A percentile compares a stretch with the other conserved stretches of the same genome.
These are phyloP conservation scores for Synergus gifuensis DNA, from an alignment of 2,888 invertebrate genomes.

Conservation along the genomic window DNA sequence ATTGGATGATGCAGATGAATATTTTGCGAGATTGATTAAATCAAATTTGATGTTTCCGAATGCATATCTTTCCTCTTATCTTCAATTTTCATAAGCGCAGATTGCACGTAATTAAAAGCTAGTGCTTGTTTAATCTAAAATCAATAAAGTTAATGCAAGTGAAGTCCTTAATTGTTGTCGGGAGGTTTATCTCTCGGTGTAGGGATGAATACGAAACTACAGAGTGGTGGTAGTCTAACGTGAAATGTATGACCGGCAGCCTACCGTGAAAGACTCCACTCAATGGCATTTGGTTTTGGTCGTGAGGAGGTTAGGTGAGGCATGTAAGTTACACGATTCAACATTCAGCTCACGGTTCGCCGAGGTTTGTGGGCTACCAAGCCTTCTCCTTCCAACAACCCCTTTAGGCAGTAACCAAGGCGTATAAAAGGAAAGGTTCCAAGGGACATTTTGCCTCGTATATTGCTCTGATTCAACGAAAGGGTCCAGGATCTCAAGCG, in stretches of 20 bases:
- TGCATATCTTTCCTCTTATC: too few species aligned
- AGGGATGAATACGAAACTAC: slow-evolving; percentile 54
- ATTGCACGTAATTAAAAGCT: not conserved
- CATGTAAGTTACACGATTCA: slow-evolving; percentile 58
- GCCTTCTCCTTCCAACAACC: slow-evolving; percentile 49
- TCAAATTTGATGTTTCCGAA: too few species aligned
- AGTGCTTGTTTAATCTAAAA: not conserved
- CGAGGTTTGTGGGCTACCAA: slow-evolving; percentile 54
- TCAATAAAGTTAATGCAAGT: not conserved
- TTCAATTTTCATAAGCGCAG: too few species aligned
- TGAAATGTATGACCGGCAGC: slow-evolving; percentile 65
- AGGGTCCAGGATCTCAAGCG: not conserved
- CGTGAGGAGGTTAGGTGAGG: slow-evolving; percentile 46
- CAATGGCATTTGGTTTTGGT: slow-evolving; percentile 61
- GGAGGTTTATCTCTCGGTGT: slow-evolving; percentile 1
- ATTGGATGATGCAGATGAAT: not conserved
- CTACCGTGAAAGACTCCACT: slow-evolving; percentile 72
- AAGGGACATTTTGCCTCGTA: not conserved
- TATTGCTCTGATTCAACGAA: not conserved
- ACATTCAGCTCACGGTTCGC: slow-evolving; percentile 56
- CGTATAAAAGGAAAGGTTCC: slow-evolving; percentile 2
- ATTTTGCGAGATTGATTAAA: too few species aligned
- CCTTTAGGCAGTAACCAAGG: slow-evolving; percentile 47
- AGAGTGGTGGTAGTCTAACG: slow-evolving; percentile 59
- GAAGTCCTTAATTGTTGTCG: slow-evolving; percentile 18